phyloP scores from a whole-genome alignment of 2,797 vertebrate species.

The Sebastes ruberrimus region DNA sequence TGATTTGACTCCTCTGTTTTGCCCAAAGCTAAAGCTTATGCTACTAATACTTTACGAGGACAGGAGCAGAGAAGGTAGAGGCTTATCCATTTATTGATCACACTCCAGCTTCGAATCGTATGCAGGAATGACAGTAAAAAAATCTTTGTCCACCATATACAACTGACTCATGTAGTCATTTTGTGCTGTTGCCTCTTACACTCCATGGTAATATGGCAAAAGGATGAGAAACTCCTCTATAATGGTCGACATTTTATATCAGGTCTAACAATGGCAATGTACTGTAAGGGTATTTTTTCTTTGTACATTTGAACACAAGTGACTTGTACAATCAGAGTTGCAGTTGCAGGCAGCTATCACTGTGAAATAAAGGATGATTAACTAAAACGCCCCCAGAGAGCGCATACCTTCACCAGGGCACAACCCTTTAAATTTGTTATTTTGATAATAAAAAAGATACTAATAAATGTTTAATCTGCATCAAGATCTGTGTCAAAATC shows the following conservation, averaged over 20 bases:
- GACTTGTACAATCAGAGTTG: not conserved
- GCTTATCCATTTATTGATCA: not conserved
- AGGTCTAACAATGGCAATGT: not conserved
- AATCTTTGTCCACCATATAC: not conserved
- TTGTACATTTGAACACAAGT: not conserved
- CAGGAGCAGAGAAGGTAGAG: not conserved
- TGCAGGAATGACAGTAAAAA: not conserved
- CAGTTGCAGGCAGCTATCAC: not conserved
- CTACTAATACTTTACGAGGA: not conserved
- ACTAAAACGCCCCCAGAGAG: not conserved
- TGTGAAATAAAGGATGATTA: not conserved
- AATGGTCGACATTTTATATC: not conserved
- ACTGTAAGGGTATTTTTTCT: not conserved
- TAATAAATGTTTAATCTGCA: not conserved
- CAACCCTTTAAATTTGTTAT: not conserved
- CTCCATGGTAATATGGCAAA: not conserved
- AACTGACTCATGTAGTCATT: not conserved
- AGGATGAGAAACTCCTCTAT: not conserved
- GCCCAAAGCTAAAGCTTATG: not conserved
- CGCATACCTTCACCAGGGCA: not conserved
- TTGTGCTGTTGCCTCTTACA: not conserved
- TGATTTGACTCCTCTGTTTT: not conserved
- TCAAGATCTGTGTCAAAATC: not conserved
- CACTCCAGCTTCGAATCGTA: not conserved
- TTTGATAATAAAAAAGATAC: not conserved